A percentile compares a stretch with the other conserved stretches of the same genome.
These are phyloP conservation scores for Lota lota DNA, from an alignment of 2,113 vertebrate species.

Conservation along the genomic window DNA sequence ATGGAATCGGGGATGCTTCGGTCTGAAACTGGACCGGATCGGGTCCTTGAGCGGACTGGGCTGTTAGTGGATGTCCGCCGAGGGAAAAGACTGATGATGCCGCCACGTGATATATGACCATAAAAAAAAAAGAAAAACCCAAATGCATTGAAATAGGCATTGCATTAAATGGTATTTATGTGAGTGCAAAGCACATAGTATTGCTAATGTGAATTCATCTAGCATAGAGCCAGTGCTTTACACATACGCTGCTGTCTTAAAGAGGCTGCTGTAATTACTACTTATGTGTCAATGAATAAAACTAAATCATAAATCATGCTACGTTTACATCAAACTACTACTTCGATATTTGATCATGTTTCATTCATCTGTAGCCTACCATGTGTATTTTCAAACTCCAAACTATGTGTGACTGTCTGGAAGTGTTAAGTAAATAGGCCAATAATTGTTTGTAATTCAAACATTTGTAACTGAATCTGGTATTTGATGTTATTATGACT, in stretches of 20 bases:
- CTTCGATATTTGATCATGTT: neutral
- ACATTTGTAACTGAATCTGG: conserved; percentile 20
- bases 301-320: conserved; percentile 31
- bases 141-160: conserved; percentile 26
- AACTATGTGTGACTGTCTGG: too few species aligned
- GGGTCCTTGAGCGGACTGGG: conserved; percentile 85
- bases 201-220: conserved; percentile 46
- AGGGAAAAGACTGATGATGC: conserved; percentile 38
- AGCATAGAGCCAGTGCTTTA: conserved; percentile 41
- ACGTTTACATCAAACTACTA: conserved; percentile 35
- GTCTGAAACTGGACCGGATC: conserved; percentile 84
- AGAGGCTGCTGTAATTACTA: conserved; percentile 29
- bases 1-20: conserved; percentile 82
- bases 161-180: conserved; percentile 21
- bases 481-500: conserved; percentile 15
- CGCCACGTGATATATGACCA: conserved; percentile 20
- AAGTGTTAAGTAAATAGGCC: neutral
- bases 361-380: neutral
- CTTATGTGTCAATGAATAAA: conserved; percentile 23
- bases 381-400: neutral
- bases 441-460: conserved; percentile 24
- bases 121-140: neutral
- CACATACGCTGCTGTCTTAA: conserved; percentile 14
- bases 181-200: conserved; percentile 36
- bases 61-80: conserved; percentile 67